Evolutionary conservation across 1,140 invertebrate species (phyloP).

Genomic region (Pachyrhynchus sulphureomaculatus): DNA sequence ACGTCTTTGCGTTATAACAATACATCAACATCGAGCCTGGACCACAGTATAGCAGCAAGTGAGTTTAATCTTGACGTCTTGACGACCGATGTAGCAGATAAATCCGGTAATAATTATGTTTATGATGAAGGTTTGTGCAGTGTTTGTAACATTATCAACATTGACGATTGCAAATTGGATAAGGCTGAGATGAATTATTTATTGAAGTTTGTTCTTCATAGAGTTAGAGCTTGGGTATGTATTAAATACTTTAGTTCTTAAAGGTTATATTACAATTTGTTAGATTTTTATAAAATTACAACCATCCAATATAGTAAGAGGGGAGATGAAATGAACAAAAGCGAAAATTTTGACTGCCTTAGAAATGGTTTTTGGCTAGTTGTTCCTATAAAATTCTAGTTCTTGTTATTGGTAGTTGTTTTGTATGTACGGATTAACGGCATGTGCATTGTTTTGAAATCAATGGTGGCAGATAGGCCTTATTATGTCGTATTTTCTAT

Average conservation of each 20-base stretch:
- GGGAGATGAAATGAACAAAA: too few species aligned
- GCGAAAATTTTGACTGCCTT: too few species aligned
- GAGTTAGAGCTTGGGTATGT: slow-evolving; percentile 50
- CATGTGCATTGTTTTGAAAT: too few species aligned
- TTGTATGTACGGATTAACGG: too few species aligned
- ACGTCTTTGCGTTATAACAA: neutral
- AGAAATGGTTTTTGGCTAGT: too few species aligned
- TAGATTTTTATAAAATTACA: neutral
- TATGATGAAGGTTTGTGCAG: slow-evolving; percentile 44
- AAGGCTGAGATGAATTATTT: slow-evolving; percentile 48
- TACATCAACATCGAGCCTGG: neutral
- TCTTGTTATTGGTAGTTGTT: too few species aligned
- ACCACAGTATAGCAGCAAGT: neutral
- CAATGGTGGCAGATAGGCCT: too few species aligned
- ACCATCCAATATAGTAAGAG: too few species aligned
- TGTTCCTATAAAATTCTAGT: too few species aligned
- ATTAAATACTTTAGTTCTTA: too few species aligned
- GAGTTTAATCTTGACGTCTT: slow-evolving; percentile 10
- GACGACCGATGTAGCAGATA: neutral
- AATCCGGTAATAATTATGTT: neutral
- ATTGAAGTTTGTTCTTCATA: slow-evolving; percentile 43
- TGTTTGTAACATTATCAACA: slow-evolving; percentile 43
- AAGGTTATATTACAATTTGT: neutral
- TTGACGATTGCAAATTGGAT: slow-evolving; percentile 39
- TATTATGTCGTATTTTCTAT: too few species aligned